Conservation (phyloP, 2,113 vertebrate genomes). For the Corvus hawaiiensis region DNA sequence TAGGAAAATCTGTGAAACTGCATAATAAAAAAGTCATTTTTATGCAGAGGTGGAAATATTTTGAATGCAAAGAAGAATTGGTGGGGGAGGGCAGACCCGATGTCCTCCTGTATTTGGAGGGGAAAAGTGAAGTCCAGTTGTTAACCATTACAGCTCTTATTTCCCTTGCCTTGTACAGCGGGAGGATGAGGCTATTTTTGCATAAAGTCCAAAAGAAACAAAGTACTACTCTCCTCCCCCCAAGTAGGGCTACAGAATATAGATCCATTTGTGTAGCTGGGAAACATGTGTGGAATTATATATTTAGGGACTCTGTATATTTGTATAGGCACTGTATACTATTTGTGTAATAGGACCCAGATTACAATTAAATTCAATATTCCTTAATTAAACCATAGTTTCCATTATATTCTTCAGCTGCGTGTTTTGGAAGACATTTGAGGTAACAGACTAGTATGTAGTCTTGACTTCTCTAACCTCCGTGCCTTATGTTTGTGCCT, state of each 20-base stretch:
- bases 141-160: background rate
- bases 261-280: background rate
- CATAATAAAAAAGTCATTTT: background rate
- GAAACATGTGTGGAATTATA: background rate
- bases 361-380: background rate
- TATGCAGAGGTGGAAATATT: slow-evolving; percentile 18
- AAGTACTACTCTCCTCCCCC: background rate
- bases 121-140: background rate
- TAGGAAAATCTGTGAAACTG: slow-evolving; percentile 11
- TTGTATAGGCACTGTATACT: background rate
- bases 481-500: slow-evolving; percentile 59
- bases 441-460: background rate
- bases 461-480: slow-evolving; percentile 47
- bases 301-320: background rate
- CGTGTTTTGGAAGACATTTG: background rate
- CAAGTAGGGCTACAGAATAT: background rate
- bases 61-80: background rate
- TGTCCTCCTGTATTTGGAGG: background rate
- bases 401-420: background rate
- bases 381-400: background rate
- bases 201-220: background rate
- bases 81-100: background rate
- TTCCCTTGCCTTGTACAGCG: background rate
- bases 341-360: background rate
- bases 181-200: background rate